Evolutionary conservation across 2,113 vertebrate genomes (phyloP), one percentile per base, ranked within the genome.

Genomic region (Plestiodon gilberti): DNA sequence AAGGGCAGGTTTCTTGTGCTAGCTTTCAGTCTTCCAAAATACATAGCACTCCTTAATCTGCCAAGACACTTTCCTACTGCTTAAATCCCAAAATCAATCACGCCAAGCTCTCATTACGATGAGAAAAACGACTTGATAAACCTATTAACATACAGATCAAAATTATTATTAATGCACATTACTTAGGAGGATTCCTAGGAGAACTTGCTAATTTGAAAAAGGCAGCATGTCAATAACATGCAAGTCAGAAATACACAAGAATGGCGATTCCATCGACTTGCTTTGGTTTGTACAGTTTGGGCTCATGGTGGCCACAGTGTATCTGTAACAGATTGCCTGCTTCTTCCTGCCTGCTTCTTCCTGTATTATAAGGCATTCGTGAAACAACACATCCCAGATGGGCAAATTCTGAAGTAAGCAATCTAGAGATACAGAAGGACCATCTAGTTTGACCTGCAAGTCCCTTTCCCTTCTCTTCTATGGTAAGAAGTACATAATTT

Each of bases 21-120:
- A 7, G 13, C 33, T 83, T 92, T 67, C 84, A 74, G 52, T 33
- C 28, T 78, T 57, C 69, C 22, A 35, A 91, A 89, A 82, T 57
- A 81, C 0, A 0, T 10, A 78, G 55, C 2, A 3, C 59, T 88
- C 84, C 83, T 88, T 69, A 80, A n/a, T 69, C 69, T 43, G n/a
- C 79, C 30, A 5, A 52, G 71, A 25, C 25, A 61, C 40, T 33
- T 22, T 43, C 40, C 89, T 70, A 15, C 13, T 57, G 71, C 22
- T 83, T 52, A 43, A 91, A 64, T 55, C 17, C 0, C 1, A 8
- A 48, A 78, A 87, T 43, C 5, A 1, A 59, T 61, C 69, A 85
- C 30, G 23, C 62, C 71, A 86, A 91, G 62, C 2, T 7, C 40
- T 84, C 62, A 65, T 71, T 57, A 33, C 57, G 52, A 88, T 0